Evolutionary conservation across 2,888 invertebrate species (phyloP).

Genomic region (Monochamus alternatus): DNA sequence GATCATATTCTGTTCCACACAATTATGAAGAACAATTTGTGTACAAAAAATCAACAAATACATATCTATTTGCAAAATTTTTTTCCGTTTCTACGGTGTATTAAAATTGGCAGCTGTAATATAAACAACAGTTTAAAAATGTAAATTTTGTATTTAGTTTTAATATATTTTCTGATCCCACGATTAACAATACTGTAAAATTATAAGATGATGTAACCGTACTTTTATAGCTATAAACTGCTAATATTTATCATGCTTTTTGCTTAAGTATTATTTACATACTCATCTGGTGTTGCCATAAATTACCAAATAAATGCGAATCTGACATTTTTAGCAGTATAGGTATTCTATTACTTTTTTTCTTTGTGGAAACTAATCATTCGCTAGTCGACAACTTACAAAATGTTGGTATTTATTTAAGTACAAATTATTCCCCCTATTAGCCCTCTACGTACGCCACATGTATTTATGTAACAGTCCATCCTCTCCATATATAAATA

Average conservation of each 20-base stretch:
- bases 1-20: no score
- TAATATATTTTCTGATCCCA: not conserved
- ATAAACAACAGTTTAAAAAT: no score
- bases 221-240: not conserved
- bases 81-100: no score
- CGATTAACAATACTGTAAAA: not conserved
- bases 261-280: not conserved
- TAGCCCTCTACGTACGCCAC: not conserved
- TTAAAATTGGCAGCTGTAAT: no score
- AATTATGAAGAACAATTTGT: no score
- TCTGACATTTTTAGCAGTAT: no score
- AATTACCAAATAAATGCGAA: not conserved
- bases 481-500: conserved; percentile 1
- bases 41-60: no score
- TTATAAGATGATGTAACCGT: not conserved
- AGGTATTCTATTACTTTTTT: no score
- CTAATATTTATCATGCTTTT: not conserved
- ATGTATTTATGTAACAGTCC: not conserved
- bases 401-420: not conserved
- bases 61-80: no score
- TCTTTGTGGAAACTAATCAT: no score
- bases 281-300: not conserved
- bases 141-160: not conserved
- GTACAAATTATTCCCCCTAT: no score
- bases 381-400: no score